Evolutionary conservation across 1,140 invertebrate genomes (phyloP), one percentile per base, ranked within the genome.

Genomic region (Drosophila rufa): DNA sequence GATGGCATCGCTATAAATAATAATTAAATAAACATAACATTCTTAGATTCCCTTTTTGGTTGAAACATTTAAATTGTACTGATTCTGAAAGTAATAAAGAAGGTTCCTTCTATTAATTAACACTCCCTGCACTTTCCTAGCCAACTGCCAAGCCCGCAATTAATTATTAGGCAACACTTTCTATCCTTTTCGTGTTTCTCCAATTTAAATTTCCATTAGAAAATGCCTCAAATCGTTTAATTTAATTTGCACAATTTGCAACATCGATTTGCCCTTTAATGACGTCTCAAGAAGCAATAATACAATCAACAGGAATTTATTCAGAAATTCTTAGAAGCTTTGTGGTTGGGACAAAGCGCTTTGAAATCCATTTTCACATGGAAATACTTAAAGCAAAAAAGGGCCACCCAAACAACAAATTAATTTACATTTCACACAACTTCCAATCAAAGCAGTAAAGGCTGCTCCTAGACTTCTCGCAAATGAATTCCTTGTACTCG

Each of bases 381-480:
- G 3, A 51, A 42, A 43, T 33, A 68, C 59, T 50, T 30, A 46
- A 14, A 0, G 15, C 11, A 22, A n/a, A 14, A 50, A 7, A n/a
- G 17, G 38, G 30, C n/a, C 56, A 8, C 40, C 36, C 43, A 43
- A 33, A 43, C 19, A 9, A 11, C n/a, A 51, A 66, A 66, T 66
- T 45, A 60, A 69, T 50, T 80, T 25, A 45, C 9, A 47, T 45
- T 59, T 25, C 12, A 62, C 43, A 56, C 47, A 66, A 45, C 33
- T 45, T 60, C 30, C 6, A 45, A 33, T 43, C 19, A 43, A 66
- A 45, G 38, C 12, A 38, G 36, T 14, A 14, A 38, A 12, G 12
- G 33, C 19, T 55, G 14, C 12, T 14, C n/a, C 2, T 27, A 9
- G 9, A 50, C 6, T 25, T 38, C 30, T 17, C 6, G 1, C 3